Evolutionary conservation across 2,888 invertebrate species (phyloP), one percentile per base, ranked within the genome.

Genomic region (Lepidonotus clava): DNA sequence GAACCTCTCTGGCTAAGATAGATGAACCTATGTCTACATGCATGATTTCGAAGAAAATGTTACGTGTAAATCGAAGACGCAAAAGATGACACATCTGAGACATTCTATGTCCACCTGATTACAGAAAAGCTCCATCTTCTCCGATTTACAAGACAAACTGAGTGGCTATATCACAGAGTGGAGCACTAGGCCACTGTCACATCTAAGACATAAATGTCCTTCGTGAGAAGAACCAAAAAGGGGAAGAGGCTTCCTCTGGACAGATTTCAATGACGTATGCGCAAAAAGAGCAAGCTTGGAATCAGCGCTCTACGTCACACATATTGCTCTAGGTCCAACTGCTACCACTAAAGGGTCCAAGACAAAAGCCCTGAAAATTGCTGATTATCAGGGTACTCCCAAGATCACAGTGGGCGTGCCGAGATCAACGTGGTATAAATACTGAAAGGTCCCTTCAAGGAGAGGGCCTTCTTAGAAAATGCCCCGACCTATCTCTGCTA

Each of bases 241-340:
- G 46, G 18, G 2, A 2, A 1, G 61, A 61, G 61, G 28, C 61
- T 61, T 61, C 18, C 28, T 61, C 61, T 61, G 61, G 61, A 61
- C 61, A 61, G 61, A 61, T 28, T 61, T 28, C 28, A 32, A 61
- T 61, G 61, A 61, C 24, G n/a, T 61, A 61, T 61, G 28, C 61
- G 28, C 61, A 61, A 28, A 2, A 28, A 18, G 5, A 32, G 61
- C 61, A 61, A 61, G 61, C 4, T 61, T 61, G 61, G 61, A 61
- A 61, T 61, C 24, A 61, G 21, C 61, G 28, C 53, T 61, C 61
- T n/a, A 61, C 24, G 61, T 56, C n/a, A 46, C n/a, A n/a, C 4
- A n/a, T 28, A 61, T 61, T 61, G 61, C 61, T 4, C 28, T 28
- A 61, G 28, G 61, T 24, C 11, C 24, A 11, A 61, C 24, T 61